These are phyloP conservation scores for Epinotia nisella DNA, from an alignment of 2,888 invertebrate species.

Conservation along the genomic window DNA sequence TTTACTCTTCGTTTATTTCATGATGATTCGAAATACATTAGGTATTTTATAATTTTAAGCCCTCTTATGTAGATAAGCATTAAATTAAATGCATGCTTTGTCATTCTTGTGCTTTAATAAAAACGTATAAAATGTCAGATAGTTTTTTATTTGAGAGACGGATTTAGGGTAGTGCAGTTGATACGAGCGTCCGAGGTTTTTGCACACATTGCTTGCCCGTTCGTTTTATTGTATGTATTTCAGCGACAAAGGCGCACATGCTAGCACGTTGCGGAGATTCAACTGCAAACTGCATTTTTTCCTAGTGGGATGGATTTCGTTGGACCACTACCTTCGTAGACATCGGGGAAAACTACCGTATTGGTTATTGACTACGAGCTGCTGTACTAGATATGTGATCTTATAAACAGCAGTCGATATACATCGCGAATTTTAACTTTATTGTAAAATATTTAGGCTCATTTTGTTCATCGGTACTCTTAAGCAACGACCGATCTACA, in stretches of 20 bases:
- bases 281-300: not conserved
- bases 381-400: too few relatives aligned
- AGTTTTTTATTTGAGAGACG: constrained; percentile 54
- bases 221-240: constrained; percentile 68
- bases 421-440: too few relatives aligned
- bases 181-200: constrained; percentile 60
- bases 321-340: not conserved
- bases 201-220: constrained; percentile 80
- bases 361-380: too few relatives aligned
- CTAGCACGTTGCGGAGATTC: constrained; percentile 7
- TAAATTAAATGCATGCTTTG: constrained; percentile 75
- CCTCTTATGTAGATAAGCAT: constrained; percentile 66
- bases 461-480: too few relatives aligned
- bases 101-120: constrained; percentile 82
- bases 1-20: constrained; percentile 36
- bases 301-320: not conserved
- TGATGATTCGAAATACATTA: constrained; percentile 49
- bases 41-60: constrained; percentile 51
- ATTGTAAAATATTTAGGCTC: too few relatives aligned
- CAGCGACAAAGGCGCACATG: constrained; percentile 56
- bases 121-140: constrained; percentile 60
- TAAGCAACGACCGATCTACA: too few relatives aligned
- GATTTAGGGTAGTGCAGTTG: constrained; percentile 44
- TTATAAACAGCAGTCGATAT: too few relatives aligned
- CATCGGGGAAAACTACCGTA: too few relatives aligned